phyloP scores from a whole-genome alignment of 2,113 vertebrate genomes.

The Pangasianodon gigas region DNA sequence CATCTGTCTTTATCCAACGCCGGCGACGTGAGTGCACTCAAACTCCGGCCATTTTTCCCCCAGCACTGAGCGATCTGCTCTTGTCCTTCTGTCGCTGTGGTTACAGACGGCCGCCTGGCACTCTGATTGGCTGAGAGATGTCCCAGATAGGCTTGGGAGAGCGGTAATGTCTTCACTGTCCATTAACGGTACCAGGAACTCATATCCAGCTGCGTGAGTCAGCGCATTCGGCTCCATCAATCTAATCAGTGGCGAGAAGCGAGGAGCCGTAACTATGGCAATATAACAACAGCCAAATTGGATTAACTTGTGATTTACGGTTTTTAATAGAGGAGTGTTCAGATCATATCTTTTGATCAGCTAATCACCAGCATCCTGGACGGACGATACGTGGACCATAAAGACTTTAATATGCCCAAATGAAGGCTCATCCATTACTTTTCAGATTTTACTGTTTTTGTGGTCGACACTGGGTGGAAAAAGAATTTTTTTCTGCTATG shows the following conservation, averaged over 20 bases:
- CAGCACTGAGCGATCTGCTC: constrained; percentile 28
- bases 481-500: not conserved
- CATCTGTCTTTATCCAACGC: not conserved
- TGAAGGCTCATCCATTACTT: constrained; percentile 33
- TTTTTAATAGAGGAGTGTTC: constrained; percentile 40
- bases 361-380: constrained; percentile 38
- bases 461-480: not conserved
- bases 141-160: constrained; percentile 38
- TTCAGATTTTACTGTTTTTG: not conserved
- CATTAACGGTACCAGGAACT: constrained; percentile 56
- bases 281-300: constrained; percentile 37
- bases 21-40: not conserved
- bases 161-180: constrained; percentile 40
- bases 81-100: constrained; percentile 48
- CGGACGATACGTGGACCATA: not conserved
- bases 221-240: constrained; percentile 44
- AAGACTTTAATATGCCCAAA: constrained; percentile 10
- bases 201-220: constrained; percentile 48
- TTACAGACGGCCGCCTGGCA: constrained; percentile 36
- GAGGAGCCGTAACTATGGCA: constrained; percentile 33
- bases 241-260: constrained; percentile 39
- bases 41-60: constrained; percentile 19
- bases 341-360: constrained; percentile 45
- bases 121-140: not conserved
- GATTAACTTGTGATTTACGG: constrained; percentile 41